Base-by-base conservation (phyloP, 2,797 vertebrate genomes). In the Chelidonichthys spinosus region DNA sequence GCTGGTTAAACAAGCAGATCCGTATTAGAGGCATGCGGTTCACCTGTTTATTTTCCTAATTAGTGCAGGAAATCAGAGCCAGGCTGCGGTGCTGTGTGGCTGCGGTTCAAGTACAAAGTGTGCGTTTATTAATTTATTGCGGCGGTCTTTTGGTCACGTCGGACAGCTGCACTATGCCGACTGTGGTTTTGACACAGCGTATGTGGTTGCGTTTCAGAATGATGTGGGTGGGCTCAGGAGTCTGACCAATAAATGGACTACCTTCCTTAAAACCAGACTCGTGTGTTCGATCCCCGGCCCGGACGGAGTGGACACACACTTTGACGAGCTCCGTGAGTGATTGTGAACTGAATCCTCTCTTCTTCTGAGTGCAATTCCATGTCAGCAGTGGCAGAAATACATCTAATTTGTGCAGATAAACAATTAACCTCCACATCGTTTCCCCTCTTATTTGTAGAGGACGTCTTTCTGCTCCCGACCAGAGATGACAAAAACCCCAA, bases 221-320 rank as follows among this genome's bases (percentile, higher is more conserved):
- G 98, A 99, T 72, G 94, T 97, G 76, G 98, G 98, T 66, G 98
- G 98, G 39, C 96, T 98, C 68, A 96, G 97, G 73, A 99, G 98
- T 89, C 91, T 99, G 63, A 99, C 98, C 89, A 98, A 99, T 93
- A 99, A 99, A 80, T 99, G 98, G 98, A 99, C 97, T 3, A 99
- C 98, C 32, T 99, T 99, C 88, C 96, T 99, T 66, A 99, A 99
- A 92, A 96, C 97, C 75, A 94, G 98, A 59, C 92, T 99, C 39
- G 94, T 98, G 85, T 99, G 98, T 68, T 98, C 98, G 0, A 97
- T 99, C 82, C 97, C 98, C 5, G 98, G 97, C 64, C 95, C 95
- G 9, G 97, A 99, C 36, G 97, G 97, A 43, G 95, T 98, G 53
- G 97, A 99, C 85, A 99, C 98, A 32, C 95, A 97, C 92, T 99